A percentile compares a stretch with the other conserved stretches of the same genome.
phyloP scores from a whole-genome alignment of 2,113 vertebrate species.

The Pluvialis apricaria region DNA sequence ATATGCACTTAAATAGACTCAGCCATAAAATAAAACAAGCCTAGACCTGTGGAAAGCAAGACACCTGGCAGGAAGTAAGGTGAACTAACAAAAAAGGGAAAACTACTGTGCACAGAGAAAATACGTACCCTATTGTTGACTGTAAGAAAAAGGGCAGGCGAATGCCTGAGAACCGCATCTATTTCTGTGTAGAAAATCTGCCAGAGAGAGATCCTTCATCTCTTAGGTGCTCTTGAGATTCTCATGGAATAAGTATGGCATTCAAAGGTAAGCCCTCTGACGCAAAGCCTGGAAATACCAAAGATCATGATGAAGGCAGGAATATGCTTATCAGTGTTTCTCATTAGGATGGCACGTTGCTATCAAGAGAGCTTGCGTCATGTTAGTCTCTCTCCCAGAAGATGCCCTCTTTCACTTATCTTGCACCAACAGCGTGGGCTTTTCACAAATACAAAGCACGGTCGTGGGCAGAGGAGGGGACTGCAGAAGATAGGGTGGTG shows the following conservation, averaged over 20 bases:
- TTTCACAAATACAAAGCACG: neutral
- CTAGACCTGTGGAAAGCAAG: neutral
- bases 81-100: neutral
- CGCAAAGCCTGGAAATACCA: neutral
- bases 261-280: neutral
- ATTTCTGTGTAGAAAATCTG: neutral
- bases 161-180: neutral
- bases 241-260: neutral
- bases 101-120: neutral
- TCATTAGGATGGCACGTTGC: neutral
- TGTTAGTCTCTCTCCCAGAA: neutral
- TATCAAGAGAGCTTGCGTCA: accelerated
- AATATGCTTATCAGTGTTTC: neutral
- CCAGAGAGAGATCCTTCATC: neutral
- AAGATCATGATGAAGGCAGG: neutral
- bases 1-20: neutral
- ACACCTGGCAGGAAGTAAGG: neutral
- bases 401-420: neutral
- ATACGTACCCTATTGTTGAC: neutral
- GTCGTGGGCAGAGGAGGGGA: neutral
- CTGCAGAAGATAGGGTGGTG: neutral
- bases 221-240: neutral
- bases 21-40: neutral
- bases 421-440: neutral
- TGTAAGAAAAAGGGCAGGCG: neutral